Percentiles rank a stretch among this genome's conserved stretches.
These are phyloP conservation scores for Myanophis thanlyinensis DNA, from an alignment of 2,113 vertebrate genomes.

Conservation along the genomic window DNA sequence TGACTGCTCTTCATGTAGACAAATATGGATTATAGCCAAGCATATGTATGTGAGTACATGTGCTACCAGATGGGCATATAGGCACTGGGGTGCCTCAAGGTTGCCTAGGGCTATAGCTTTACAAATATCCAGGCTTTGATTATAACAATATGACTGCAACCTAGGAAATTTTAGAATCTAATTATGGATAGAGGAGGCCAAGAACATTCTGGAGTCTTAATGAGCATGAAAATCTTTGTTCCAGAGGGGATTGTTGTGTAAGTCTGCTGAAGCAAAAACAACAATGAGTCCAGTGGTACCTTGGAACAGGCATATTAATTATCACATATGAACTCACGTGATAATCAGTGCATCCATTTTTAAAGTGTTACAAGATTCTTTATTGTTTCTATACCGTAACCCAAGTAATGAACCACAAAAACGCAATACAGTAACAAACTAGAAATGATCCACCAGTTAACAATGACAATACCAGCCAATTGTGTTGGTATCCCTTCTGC, in stretches of 20 bases:
- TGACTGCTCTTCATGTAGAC: background rate
- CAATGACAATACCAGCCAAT: background rate
- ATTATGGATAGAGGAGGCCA: background rate
- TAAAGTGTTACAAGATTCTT: background rate
- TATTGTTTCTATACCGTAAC: background rate
- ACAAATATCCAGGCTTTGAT: background rate
- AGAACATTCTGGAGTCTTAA: background rate
- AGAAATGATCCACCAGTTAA: background rate
- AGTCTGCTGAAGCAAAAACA: background rate
- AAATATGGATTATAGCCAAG: constrained; percentile 20
- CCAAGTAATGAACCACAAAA: background rate
- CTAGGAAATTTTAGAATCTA: background rate
- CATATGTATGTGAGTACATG: background rate
- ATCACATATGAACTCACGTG: background rate
- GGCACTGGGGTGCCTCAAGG: background rate
- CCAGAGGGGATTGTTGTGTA: background rate
- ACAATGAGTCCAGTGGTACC: background rate
- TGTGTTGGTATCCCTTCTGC: background rate
- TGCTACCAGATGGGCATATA: constrained; percentile 1
- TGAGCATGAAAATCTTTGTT: background rate
- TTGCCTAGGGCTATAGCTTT: background rate
- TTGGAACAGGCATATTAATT: background rate
- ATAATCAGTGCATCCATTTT: background rate
- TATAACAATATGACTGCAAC: background rate
- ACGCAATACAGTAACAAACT: background rate